Evolutionary conservation across 2,888 invertebrate species (phyloP).

Genomic region (Linyphia triangularis): DNA sequence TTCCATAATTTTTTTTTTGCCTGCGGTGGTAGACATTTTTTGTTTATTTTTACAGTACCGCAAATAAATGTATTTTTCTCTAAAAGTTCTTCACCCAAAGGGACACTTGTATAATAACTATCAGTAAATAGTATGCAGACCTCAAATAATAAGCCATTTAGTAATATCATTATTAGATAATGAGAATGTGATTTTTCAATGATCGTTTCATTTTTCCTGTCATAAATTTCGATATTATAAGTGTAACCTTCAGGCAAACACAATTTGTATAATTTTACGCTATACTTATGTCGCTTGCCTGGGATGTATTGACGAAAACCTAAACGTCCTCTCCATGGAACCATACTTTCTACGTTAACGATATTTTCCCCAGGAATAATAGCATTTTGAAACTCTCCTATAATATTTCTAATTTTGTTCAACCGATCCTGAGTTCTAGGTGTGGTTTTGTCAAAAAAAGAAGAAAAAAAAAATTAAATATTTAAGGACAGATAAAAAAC

Average conservation of each 20-base stretch:
- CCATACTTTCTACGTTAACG: constrained; percentile 7
- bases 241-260: no score
- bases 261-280: no score
- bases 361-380: constrained; percentile 36
- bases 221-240: no score
- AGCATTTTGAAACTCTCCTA: background rate
- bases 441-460: constrained; percentile 40
- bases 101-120: constrained; percentile 17
- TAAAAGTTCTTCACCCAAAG: no score
- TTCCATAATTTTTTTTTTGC: constrained; percentile 5
- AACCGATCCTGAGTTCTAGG: no score
- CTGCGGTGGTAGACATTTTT: background rate
- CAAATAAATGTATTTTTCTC: no score
- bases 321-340: no score
- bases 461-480: no score
- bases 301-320: constrained; percentile 4
- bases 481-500: constrained; percentile 45
- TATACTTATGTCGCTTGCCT: constrained; percentile 77
- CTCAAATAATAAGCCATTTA: constrained; percentile 1
- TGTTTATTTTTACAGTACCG: background rate
- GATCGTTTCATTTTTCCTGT: constrained; percentile 76
- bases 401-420: constrained; percentile 15
- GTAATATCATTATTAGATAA: constrained; percentile 4
- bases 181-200: no score
- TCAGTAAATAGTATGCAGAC: background rate